A percentile compares a stretch with the other conserved stretches of the same genome.
Conservation (phyloP, 2,113 vertebrate species). For the Rhynchomys soricoides region DNA sequence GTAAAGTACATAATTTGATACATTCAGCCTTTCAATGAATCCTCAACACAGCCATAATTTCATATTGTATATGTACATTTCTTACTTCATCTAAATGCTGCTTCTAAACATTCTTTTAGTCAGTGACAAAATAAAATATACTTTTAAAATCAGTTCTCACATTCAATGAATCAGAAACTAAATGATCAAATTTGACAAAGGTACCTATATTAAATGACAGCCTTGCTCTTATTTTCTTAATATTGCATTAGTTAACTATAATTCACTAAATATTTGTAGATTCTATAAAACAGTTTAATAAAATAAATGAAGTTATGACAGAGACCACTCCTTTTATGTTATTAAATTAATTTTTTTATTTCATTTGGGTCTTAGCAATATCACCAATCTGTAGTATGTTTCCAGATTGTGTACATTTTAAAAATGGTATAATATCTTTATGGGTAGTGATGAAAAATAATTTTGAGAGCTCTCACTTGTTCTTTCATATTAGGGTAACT, state of each 20-base stretch:
- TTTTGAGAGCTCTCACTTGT: not conserved
- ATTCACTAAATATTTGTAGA: not conserved
- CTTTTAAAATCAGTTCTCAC: not conserved
- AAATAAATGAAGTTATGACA: not conserved
- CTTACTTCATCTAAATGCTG: not conserved
- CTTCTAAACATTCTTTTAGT: not conserved
- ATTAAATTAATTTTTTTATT: not conserved
- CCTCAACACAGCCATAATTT: no score
- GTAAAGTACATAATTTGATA: not conserved
- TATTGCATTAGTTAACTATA: no score
- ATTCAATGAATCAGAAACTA: rapidly evolving
- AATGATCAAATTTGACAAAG: not conserved
- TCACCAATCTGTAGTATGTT: not conserved
- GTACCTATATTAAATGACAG: rapidly evolving
- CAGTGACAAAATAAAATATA: not conserved
- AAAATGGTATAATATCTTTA: no score
- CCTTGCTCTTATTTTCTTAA: not conserved
- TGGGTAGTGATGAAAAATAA: not conserved
- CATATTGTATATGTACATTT: not conserved
- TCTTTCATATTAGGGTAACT: not conserved
- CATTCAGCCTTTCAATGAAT: not conserved
- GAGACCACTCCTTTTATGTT: not conserved
- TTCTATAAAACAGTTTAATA: not conserved
- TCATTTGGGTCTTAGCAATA: not conserved
- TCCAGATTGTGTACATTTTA: not conserved